Evolutionary conservation across 2,888 invertebrate species (phyloP), one percentile per base, ranked within the genome.

Genomic region (Trisateles emortualis): DNA sequence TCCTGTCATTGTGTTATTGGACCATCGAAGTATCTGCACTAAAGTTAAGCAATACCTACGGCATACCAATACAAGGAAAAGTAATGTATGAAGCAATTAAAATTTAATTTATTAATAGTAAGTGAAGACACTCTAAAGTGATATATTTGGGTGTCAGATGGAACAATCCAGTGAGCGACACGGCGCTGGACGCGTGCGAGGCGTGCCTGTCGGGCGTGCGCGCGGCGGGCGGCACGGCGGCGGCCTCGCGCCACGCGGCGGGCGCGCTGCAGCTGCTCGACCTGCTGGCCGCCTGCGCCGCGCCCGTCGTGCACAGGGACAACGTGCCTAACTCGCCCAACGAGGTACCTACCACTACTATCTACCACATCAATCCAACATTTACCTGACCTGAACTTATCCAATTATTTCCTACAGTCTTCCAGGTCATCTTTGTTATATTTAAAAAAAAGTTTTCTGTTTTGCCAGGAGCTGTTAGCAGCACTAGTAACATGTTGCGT

Each of bases 401-500:
- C 8, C 19, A 19, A 8, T 26, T 26, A 26, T 19, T 19, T 19
- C 19, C 5, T 19, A 3, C 19, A 2, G 5, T 3, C 19, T 19
- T 19, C 19, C 19, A 19, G 19, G 2, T 19, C 19, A 19, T 19
- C 19, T 2, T 19, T 19, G 19, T 19, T 19, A 19, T 3, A 3
- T 5, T 19, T 19, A 5, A 5, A 2, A 3, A 5, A 19, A 19
- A 40, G 1, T 19, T 3, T 6, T 35, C 9, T 29, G 19, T n/a
- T 17, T 41, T 13, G 6, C 10, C 83, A 96, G 96, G 97, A 97
- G 72, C 90, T 96, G 30, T 88, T 96, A 11, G 94, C 95, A 0
- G 94, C 94, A 42, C 87, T 96, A 43, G 95, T 96, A 72, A 95
- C 95, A 13, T 88, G 96, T 66, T 94, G 96, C 64, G 95, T 96